phyloP scores from a whole-genome alignment of 2,888 invertebrate species.

The Mellilla xanthometata region DNA sequence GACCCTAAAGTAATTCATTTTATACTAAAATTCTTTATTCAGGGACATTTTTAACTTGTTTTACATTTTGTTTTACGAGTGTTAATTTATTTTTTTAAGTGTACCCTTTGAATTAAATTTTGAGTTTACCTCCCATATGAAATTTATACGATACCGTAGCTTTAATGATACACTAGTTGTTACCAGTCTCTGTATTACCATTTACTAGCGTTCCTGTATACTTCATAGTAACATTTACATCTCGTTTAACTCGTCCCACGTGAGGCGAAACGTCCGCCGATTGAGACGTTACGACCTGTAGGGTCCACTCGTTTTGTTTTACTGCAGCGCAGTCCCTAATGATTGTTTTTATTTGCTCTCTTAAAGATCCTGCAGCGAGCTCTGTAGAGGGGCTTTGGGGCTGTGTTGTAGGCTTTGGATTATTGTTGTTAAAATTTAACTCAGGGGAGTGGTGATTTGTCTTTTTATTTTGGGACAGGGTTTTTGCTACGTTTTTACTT shows the following conservation, averaged over 20 bases:
- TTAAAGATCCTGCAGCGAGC: slow-evolving; percentile 33
- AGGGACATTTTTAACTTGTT: no score
- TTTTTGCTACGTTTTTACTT: no score
- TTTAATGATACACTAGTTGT: slow-evolving; percentile 10
- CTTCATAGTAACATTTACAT: slow-evolving; percentile 26
- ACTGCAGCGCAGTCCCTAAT: slow-evolving; percentile 44
- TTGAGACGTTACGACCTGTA: slow-evolving; percentile 67
- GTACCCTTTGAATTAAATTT: neutral
- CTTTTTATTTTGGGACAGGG: neutral
- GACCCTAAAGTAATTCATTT: no score
- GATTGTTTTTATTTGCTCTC: slow-evolving; percentile 47
- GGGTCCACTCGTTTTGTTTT: slow-evolving; percentile 58
- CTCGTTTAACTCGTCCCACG: slow-evolving; percentile 23
- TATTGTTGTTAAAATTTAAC: slow-evolving; percentile 1
- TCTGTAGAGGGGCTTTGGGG: slow-evolving; percentile 8
- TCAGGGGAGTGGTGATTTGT: slow-evolving; percentile 4
- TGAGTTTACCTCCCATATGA: slow-evolving; percentile 3
- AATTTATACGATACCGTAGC: slow-evolving; percentile 2
- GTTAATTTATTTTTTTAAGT: no score
- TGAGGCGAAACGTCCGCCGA: slow-evolving; percentile 48
- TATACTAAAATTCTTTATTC: no score
- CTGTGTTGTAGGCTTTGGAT: slow-evolving; percentile 5
- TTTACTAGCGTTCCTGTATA: slow-evolving; percentile 11
- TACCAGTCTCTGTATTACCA: slow-evolving; percentile 3
- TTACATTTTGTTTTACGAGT: no score